phyloP scores from a whole-genome alignment of 2,113 vertebrate genomes.

The Copsychus sechellarum region DNA sequence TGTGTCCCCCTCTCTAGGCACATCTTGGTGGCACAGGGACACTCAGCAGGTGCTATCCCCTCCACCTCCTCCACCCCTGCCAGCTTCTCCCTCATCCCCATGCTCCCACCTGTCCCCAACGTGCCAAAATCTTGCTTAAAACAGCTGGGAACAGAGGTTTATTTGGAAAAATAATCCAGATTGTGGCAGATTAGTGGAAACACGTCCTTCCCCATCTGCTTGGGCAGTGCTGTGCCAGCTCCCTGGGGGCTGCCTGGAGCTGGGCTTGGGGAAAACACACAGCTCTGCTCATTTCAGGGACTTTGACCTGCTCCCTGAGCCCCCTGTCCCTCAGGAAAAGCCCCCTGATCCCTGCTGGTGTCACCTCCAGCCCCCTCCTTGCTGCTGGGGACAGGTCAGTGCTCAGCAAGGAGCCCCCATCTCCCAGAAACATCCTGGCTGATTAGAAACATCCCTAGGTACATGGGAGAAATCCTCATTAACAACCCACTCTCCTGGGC shows the following conservation, averaged over 20 bases:
- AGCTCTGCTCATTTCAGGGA: background rate
- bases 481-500: background rate
- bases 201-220: background rate
- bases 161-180: slow-evolving; percentile 1
- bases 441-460: background rate
- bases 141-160: background rate
- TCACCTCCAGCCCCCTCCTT: background rate
- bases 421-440: background rate
- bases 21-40: background rate
- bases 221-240: background rate
- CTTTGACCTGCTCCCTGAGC: background rate
- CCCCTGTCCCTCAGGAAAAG: no score
- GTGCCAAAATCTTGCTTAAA: background rate
- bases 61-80: background rate
- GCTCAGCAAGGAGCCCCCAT: background rate
- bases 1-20: accelerated
- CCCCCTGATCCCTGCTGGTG: background rate
- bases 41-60: background rate
- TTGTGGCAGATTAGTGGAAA: background rate
- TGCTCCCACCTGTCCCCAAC: background rate
- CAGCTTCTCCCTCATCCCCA: background rate
- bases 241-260: accelerated
- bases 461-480: accelerated
- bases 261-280: background rate
- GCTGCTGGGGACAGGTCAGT: background rate